Conservation (phyloP, 2,113 vertebrate genomes). For the Onychorhynchus coronatus region DNA sequence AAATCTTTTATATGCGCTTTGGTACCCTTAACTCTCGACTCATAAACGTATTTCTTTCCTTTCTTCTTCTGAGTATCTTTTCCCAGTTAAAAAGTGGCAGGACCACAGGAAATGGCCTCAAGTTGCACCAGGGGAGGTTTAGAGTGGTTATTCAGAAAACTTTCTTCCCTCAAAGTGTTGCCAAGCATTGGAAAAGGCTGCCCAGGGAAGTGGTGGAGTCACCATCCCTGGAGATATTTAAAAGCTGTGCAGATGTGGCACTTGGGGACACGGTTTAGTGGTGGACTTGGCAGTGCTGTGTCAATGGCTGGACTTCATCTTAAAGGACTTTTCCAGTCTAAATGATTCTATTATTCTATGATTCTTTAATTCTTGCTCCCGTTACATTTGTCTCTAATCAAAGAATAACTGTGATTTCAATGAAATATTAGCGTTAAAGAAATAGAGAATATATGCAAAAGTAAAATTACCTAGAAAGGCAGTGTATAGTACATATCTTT, state of each 20-base stretch:
- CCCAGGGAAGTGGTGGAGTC: not conserved
- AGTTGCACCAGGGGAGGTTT: not conserved
- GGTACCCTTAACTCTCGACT: not conserved
- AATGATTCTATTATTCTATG: not conserved
- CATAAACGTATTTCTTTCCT: not conserved
- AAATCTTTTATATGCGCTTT: not conserved
- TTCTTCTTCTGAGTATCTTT: not conserved
- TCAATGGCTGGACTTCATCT: not conserved
- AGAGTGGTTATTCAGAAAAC: not conserved
- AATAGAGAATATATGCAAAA: not conserved
- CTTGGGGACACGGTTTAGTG: no score
- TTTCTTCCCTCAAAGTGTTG: not conserved
- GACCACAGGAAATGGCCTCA: not conserved
- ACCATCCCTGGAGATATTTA: not conserved
- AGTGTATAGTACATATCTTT: not conserved
- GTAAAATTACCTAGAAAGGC: not conserved
- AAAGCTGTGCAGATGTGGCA: not conserved
- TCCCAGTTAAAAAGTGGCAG: not conserved
- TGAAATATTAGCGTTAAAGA: not conserved
- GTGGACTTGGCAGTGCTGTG: not conserved
- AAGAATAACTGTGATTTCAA: not conserved
- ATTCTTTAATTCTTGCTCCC: not conserved
- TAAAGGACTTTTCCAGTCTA: not conserved
- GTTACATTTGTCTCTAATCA: not conserved
- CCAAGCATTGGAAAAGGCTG: not conserved